Percentiles rank a stretch among this genome's conserved stretches.
phyloP scores from a whole-genome alignment of 2,888 invertebrate genomes.

The Lagria hirta region DNA sequence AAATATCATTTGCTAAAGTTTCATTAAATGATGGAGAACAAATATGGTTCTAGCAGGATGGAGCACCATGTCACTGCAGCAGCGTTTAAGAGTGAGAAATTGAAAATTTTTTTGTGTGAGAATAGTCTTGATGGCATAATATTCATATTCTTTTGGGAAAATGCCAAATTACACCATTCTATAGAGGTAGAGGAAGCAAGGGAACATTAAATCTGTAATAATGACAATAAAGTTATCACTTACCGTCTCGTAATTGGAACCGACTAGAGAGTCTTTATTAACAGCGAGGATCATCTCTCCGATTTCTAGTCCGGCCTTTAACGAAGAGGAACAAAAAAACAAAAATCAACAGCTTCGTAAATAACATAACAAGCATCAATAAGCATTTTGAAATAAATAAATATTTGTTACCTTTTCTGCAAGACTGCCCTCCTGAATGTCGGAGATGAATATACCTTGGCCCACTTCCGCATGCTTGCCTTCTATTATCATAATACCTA shows the following conservation, averaged over 20 bases:
- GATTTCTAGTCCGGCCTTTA: slow-evolving; percentile 88
- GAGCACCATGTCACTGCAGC: too few relatives aligned
- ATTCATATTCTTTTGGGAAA: too few relatives aligned
- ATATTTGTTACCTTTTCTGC: slow-evolving; percentile 81
- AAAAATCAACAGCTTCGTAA: slow-evolving; percentile 25
- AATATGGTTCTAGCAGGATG: too few relatives aligned
- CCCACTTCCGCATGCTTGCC: slow-evolving; percentile 91
- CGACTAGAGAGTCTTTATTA: slow-evolving; percentile 87
- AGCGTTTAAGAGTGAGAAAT: too few relatives aligned
- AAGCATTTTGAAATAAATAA: too few relatives aligned
- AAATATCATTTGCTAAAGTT: too few relatives aligned
- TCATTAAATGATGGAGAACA: too few relatives aligned
- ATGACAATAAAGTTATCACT: slow-evolving; percentile 42
- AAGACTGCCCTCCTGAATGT: slow-evolving; percentile 86
- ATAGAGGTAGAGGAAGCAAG: neutral
- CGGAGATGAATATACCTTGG: slow-evolving; percentile 89
- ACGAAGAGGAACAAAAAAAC: slow-evolving; percentile 28
- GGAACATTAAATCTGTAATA: neutral
- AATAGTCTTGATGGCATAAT: too few relatives aligned
- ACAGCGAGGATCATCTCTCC: slow-evolving; percentile 97
- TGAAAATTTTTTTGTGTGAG: too few relatives aligned
- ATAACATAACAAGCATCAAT: slow-evolving; percentile 20
- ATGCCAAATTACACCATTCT: neutral
- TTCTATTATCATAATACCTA: slow-evolving; percentile 95
- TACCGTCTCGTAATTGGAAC: slow-evolving; percentile 85